Conservation (phyloP, 2,888 invertebrate genomes). For the Conchocele bisecta region DNA sequence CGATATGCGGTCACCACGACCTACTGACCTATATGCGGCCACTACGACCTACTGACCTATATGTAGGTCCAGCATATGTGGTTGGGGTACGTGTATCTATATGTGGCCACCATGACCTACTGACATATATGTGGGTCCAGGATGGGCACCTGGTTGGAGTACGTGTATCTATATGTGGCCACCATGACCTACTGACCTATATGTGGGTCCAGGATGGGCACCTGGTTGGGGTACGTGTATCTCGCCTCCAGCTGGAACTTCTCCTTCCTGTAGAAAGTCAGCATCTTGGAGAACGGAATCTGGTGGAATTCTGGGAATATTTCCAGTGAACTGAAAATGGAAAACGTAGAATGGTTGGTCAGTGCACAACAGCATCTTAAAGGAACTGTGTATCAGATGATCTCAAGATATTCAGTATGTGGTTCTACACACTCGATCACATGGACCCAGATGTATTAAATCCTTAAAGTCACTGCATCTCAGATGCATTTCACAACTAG, state of each 20-base stretch:
- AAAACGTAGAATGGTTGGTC: not conserved
- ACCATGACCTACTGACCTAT: conserved; percentile 69
- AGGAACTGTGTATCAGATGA: no score
- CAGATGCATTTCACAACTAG: no score
- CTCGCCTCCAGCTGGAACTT: conserved; percentile 94
- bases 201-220: conserved; percentile 79
- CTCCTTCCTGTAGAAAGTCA: conserved; percentile 95
- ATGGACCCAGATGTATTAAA: no score
- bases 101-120: no score
- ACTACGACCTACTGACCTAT: no score
- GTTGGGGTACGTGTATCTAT: no score
- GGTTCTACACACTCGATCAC: no score
- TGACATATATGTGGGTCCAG: conserved; percentile 79
- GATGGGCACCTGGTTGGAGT: conserved; percentile 81
- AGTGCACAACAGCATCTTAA: no score
- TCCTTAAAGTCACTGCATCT: no score
- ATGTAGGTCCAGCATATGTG: conserved; percentile 76
- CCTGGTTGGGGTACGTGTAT: conserved; percentile 86
- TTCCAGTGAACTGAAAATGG: conserved; percentile 89
- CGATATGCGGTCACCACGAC: no score
- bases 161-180: conserved; percentile 88
- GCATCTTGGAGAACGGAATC: conserved; percentile 96
- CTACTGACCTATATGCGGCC: no score
- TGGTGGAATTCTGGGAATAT: conserved; percentile 94
- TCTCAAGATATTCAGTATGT: no score